A percentile compares a stretch with the other conserved stretches of the same genome.
phyloP scores from a whole-genome alignment of 2,888 invertebrate genomes.

The Geotrupes spiniger region DNA sequence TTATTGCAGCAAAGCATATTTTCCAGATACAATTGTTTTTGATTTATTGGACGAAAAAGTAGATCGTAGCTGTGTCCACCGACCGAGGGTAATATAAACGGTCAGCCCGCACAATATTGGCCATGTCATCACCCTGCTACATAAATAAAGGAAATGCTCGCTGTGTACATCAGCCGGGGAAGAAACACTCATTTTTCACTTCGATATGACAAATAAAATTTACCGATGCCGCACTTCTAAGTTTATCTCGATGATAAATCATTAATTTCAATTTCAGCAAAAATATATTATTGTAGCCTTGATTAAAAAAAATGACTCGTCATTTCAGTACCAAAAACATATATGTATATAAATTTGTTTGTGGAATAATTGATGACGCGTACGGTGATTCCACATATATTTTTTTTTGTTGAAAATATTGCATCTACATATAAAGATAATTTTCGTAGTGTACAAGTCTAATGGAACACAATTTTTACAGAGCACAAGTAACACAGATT shows the following conservation, averaged over 20 bases:
- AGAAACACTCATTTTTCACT: slow-evolving; percentile 39
- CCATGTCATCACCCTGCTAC: slow-evolving; percentile 42
- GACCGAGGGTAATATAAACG: slow-evolving; percentile 38
- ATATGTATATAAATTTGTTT: too few relatives aligned
- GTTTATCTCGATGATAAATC: neutral
- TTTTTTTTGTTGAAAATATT: too few relatives aligned
- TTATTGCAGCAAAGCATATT: slow-evolving; percentile 27
- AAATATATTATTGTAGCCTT: too few relatives aligned
- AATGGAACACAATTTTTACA: too few relatives aligned
- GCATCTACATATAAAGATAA: too few relatives aligned
- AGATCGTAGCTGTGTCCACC: slow-evolving; percentile 34
- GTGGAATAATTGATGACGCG: too few relatives aligned
- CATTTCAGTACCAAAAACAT: too few relatives aligned
- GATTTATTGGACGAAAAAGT: slow-evolving; percentile 31
- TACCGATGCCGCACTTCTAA: slow-evolving; percentile 4
- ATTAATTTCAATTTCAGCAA: too few relatives aligned
- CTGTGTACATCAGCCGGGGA: slow-evolving; percentile 31
- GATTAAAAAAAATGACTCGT: too few relatives aligned
- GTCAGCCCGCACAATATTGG: slow-evolving; percentile 43
- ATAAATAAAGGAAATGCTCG: slow-evolving; percentile 37
- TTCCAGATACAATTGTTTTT: slow-evolving; percentile 34
- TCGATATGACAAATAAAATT: slow-evolving; percentile 32
- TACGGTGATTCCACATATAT: too few relatives aligned
- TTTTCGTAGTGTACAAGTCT: too few relatives aligned
- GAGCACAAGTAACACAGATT: too few relatives aligned